phyloP scores from a whole-genome alignment of 2,888 invertebrate genomes.

The Ectobius pallidus region DNA sequence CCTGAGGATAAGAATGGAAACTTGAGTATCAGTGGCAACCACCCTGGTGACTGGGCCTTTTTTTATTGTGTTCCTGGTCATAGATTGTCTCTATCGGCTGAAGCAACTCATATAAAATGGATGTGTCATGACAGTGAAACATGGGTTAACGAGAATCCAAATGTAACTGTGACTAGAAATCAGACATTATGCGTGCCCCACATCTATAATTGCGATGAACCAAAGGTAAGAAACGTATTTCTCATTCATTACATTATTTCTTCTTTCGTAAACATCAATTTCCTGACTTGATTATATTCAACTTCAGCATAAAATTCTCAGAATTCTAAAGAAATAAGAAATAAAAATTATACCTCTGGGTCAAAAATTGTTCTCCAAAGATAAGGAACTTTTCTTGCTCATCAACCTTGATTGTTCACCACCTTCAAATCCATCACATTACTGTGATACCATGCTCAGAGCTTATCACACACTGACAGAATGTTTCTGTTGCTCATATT shows the following conservation, averaged over 20 bases:
- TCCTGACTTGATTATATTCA: too few relatives aligned
- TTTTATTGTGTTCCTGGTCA: slow-evolving; percentile 32
- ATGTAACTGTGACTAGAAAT: not conserved
- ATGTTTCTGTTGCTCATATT: too few relatives aligned
- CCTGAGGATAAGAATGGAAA: slow-evolving; percentile 20
- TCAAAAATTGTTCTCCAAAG: too few relatives aligned
- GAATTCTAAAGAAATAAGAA: too few relatives aligned
- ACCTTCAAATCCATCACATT: too few relatives aligned
- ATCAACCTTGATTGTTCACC: too few relatives aligned
- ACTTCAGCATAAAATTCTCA: too few relatives aligned
- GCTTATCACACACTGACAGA: too few relatives aligned
- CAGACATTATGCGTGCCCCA: not conserved
- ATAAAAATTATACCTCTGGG: too few relatives aligned
- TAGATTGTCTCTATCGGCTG: slow-evolving; percentile 4
- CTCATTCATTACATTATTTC: too few relatives aligned
- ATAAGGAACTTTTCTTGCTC: too few relatives aligned
- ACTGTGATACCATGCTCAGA: too few relatives aligned
- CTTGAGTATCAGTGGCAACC: slow-evolving; percentile 45
- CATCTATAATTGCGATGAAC: not conserved
- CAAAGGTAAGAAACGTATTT: slow-evolving; percentile 21
- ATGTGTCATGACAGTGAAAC: not conserved
- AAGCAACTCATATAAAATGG: slow-evolving; percentile 6
- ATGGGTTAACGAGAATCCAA: not conserved
- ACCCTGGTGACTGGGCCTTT: slow-evolving; percentile 45
- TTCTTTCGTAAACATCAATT: not conserved